Evolutionary conservation across 2,888 invertebrate genomes (phyloP).

Genomic region (Apoda limacodes): DNA sequence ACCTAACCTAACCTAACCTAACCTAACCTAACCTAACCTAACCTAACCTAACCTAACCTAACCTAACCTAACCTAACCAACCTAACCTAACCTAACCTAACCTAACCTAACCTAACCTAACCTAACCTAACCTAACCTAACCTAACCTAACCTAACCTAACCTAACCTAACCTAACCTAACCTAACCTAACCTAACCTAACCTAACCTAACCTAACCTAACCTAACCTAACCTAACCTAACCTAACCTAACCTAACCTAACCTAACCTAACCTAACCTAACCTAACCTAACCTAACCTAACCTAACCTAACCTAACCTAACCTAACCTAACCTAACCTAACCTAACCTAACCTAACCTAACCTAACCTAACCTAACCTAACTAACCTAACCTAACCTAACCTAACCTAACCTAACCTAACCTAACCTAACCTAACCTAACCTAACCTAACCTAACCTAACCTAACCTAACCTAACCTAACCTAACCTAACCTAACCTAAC

Average conservation of each 20-base stretch:
- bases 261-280: constrained; percentile 16
- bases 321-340: constrained; percentile 14
- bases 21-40: constrained; percentile 37
- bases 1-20: constrained; percentile 35
- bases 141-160: constrained; percentile 22
- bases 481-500: constrained; percentile 18
- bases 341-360: constrained; percentile 17
- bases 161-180: constrained; percentile 18
- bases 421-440: constrained; percentile 10
- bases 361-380: constrained; percentile 17
- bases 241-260: constrained; percentile 10
- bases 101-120: constrained; percentile 31
- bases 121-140: constrained; percentile 23
- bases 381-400: constrained; percentile 16
- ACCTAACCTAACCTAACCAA: too few species aligned
- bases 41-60: constrained; percentile 28
- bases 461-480: constrained; percentile 15
- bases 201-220: constrained; percentile 6
- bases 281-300: constrained; percentile 16
- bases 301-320: constrained; percentile 18
- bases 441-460: constrained; percentile 13
- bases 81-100: constrained; percentile 32
- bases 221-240: constrained; percentile 14
- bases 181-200: constrained; percentile 11
- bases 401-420: constrained; percentile 14